Evolutionary conservation across 2,888 invertebrate species (phyloP).

Genomic region (Alloplasta piceator): DNA sequence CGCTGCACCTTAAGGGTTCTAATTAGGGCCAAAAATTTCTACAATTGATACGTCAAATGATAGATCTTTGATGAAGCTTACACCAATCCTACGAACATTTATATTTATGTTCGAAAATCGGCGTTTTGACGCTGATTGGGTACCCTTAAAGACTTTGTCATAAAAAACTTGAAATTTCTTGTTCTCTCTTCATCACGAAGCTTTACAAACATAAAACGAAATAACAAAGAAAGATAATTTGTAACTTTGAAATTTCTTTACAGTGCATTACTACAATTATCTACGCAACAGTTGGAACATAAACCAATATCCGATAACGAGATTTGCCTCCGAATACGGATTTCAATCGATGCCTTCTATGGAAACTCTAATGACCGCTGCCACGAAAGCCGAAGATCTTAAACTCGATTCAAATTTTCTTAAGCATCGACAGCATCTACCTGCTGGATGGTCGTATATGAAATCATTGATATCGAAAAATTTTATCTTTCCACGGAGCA

Average conservation of each 20-base stretch:
- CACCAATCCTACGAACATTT: no score
- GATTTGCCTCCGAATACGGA: slow-evolving; percentile 98
- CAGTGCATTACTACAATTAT: slow-evolving; percentile 96
- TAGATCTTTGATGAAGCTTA: no score
- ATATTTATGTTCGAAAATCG: no score
- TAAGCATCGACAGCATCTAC: slow-evolving; percentile 94
- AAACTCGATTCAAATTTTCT: slow-evolving; percentile 86
- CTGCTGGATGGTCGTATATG: slow-evolving; percentile 88
- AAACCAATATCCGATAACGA: slow-evolving; percentile 90
- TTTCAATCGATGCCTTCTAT: slow-evolving; percentile 94
- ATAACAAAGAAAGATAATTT: not conserved
- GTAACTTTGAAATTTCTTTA: slow-evolving; percentile 69
- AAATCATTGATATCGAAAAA: slow-evolving; percentile 86
- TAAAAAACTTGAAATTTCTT: no score
- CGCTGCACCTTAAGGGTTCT: no score
- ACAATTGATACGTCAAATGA: no score
- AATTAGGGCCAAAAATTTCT: no score
- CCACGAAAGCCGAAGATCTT: slow-evolving; percentile 84
- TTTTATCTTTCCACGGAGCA: slow-evolving; percentile 86
- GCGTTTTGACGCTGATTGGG: no score
- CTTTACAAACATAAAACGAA: no score
- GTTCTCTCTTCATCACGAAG: no score
- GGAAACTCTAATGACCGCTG: slow-evolving; percentile 87
- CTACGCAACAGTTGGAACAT: slow-evolving; percentile 91
- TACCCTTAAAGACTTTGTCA: no score